Evolutionary conservation across 2,797 vertebrate genomes (phyloP).

Genomic region (Percopsis omiscomaycus): DNA sequence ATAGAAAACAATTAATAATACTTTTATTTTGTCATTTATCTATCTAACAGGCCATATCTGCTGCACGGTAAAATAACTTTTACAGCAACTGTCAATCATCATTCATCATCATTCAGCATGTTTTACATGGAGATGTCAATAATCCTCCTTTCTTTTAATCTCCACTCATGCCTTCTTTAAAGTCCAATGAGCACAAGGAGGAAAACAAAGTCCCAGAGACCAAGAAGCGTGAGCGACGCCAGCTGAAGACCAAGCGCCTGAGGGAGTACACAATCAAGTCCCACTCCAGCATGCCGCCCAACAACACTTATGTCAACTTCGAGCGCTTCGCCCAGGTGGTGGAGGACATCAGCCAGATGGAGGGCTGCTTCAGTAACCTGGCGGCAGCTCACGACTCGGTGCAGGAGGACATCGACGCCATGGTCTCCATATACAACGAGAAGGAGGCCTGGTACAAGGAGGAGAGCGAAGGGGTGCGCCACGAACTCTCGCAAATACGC

Average conservation of each 20-base stretch:
- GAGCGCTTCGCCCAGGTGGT: constrained; percentile 88
- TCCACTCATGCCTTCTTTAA: constrained; percentile 51
- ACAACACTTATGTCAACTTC: constrained; percentile 92
- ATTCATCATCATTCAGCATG: neutral
- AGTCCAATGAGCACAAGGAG: constrained; percentile 79
- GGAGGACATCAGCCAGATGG: constrained; percentile 82
- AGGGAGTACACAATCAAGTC: constrained; percentile 94
- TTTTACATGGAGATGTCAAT: neutral
- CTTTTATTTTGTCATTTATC: too few species aligned
- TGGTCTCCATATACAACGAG: constrained; percentile 88
- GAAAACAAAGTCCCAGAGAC: constrained; percentile 68
- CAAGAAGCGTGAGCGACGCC: constrained; percentile 76
- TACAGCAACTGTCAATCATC: too few species aligned
- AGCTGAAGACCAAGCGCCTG: constrained; percentile 90
- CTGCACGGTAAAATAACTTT: too few species aligned
- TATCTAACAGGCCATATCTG: too few species aligned
- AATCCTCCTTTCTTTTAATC: neutral
- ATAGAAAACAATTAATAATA: too few species aligned
- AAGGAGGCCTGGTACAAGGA: constrained; percentile 95
- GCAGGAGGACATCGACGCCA: constrained; percentile 86
- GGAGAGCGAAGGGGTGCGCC: constrained; percentile 83
- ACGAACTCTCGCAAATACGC: constrained; percentile 87
- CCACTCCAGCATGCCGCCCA: constrained; percentile 93
- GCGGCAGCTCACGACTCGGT: constrained; percentile 75
- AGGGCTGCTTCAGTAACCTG: constrained; percentile 74